These are phyloP conservation scores for Amazonetta brasiliensis DNA, from an alignment of 2,797 vertebrate species.

Conservation along the genomic window DNA sequence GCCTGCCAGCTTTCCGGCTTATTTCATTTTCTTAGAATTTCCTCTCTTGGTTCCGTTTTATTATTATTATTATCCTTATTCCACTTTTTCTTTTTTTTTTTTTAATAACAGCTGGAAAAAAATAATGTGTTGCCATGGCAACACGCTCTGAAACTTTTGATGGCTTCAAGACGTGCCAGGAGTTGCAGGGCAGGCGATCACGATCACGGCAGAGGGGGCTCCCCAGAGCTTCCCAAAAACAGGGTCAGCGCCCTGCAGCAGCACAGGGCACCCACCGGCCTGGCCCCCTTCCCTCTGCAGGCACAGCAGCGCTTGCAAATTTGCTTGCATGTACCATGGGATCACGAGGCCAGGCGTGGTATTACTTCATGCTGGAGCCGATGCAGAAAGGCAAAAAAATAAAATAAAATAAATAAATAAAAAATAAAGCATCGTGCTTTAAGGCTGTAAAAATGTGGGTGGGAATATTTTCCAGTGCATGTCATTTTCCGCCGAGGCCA, in stretches of 20 bases:
- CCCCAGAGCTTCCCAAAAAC: slow-evolving; percentile 6
- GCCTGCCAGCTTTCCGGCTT: slow-evolving; percentile 57
- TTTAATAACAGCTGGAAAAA: slow-evolving; percentile 65
- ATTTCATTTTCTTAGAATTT: slow-evolving; percentile 82
- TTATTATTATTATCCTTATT: neutral
- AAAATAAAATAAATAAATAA: neutral
- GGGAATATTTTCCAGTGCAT: slow-evolving; percentile 52
- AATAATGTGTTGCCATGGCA: slow-evolving; percentile 61
- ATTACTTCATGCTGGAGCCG: slow-evolving; percentile 38
- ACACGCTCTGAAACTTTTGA: neutral
- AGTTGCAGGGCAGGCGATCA: slow-evolving; percentile 34
- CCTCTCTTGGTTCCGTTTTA: slow-evolving; percentile 49
- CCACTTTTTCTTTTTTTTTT: slow-evolving; percentile 18
- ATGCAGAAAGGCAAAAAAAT: neutral
- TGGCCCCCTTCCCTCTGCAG: neutral
- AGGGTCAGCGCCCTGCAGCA: neutral
- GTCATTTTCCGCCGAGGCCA: slow-evolving; percentile 13
- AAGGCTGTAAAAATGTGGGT: slow-evolving; percentile 47
- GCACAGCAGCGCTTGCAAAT: neutral
- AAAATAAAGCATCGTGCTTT: neutral
- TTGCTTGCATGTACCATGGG: neutral
- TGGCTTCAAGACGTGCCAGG: neutral
- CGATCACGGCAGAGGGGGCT: neutral
- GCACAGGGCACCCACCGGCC: neutral
- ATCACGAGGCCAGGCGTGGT: neutral